Percentiles rank a stretch among this genome's conserved stretches.
Conservation (phyloP, 2,888 invertebrate species). For the Agrochola lychnidis region DNA sequence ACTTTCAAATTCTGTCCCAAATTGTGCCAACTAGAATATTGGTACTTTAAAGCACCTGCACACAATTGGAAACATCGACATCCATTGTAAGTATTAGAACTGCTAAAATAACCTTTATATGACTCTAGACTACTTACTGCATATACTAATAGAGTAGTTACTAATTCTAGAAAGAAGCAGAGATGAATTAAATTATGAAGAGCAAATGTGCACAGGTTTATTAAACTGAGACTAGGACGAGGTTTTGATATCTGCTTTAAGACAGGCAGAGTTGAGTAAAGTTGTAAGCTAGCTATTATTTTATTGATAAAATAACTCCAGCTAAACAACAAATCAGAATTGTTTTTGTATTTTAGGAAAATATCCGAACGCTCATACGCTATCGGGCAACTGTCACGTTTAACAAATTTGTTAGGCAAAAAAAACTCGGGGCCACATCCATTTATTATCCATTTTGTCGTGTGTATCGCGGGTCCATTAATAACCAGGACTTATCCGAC, state of each 20-base stretch:
- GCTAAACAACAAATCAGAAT: slow-evolving; percentile 39
- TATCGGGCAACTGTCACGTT: slow-evolving; percentile 66
- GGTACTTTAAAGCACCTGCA: slow-evolving; percentile 9
- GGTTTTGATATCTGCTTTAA: not conserved
- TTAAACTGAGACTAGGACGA: too few species aligned
- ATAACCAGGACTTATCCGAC: slow-evolving; percentile 87
- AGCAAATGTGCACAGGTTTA: too few species aligned
- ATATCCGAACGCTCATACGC: slow-evolving; percentile 59
- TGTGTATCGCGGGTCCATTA: slow-evolving; percentile 89
- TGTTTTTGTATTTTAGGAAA: slow-evolving; percentile 40
- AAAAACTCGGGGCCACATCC: slow-evolving; percentile 75
- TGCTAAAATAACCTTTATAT: not conserved
- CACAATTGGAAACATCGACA: not conserved
- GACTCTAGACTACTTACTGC: not conserved
- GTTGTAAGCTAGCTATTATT: not conserved
- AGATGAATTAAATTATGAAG: too few species aligned
- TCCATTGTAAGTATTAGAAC: slow-evolving; percentile 5
- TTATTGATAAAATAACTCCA: slow-evolving; percentile 22
- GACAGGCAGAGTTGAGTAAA: not conserved
- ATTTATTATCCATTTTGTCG: slow-evolving; percentile 86
- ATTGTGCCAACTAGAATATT: too few species aligned
- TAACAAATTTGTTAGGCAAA: slow-evolving; percentile 70
- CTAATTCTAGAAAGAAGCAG: too few species aligned
- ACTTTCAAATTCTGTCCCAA: not conserved
- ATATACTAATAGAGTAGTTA: too few species aligned